A percentile compares a stretch with the other conserved stretches of the same genome.
Conservation (phyloP, 2,888 invertebrate species). For the Tanypteryx hageni region DNA sequence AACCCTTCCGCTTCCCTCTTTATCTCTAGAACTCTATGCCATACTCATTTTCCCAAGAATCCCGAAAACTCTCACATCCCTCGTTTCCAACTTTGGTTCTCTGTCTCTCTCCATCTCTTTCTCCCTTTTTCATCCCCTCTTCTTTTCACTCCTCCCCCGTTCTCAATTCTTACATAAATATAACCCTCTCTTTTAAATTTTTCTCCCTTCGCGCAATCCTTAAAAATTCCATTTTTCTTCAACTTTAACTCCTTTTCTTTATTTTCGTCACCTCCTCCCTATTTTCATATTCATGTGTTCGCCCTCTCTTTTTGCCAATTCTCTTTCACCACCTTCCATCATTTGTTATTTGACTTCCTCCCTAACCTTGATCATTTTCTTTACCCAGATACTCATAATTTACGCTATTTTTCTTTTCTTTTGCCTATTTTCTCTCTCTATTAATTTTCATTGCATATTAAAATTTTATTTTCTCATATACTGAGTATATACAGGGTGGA, state of each 20-base stretch:
- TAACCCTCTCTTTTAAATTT: background rate
- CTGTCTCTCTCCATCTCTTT: background rate
- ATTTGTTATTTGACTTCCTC: too few species aligned
- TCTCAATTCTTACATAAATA: background rate
- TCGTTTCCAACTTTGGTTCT: background rate
- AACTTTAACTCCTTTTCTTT: background rate
- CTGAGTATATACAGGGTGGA: too few species aligned
- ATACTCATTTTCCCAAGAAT: background rate
- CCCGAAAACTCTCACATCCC: slow-evolving; percentile 24
- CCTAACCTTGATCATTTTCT: too few species aligned
- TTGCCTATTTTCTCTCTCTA: too few species aligned
- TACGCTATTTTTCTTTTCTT: too few species aligned
- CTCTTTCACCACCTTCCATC: too few species aligned
- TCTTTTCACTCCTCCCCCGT: background rate
- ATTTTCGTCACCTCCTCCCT: background rate
- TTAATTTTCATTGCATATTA: too few species aligned
- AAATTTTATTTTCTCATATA: too few species aligned
- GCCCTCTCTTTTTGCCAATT: too few species aligned
- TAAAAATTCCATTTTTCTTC: background rate
- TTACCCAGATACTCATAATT: too few species aligned
- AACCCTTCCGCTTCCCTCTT: background rate
- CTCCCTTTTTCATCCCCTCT: background rate
- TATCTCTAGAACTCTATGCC: background rate
- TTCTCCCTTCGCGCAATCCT: background rate
- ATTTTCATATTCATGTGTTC: too few species aligned